These are phyloP conservation scores for Ondatra zibethicus DNA, from an alignment of 2,113 vertebrate species.

Conservation along the genomic window DNA sequence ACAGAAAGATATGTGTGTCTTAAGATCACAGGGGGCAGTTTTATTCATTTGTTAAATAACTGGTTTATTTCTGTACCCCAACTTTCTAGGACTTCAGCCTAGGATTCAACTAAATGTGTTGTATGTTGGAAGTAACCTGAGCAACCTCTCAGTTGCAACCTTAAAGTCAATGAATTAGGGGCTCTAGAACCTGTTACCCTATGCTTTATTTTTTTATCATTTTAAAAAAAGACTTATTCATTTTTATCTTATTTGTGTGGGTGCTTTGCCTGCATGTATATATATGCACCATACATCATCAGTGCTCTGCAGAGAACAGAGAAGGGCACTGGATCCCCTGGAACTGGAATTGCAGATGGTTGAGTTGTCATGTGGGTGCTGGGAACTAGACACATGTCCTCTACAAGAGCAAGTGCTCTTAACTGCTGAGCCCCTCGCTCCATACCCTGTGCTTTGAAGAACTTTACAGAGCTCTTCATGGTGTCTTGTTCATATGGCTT, in stretches of 20 bases:
- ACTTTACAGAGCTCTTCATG: not conserved
- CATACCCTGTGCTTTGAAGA: not conserved
- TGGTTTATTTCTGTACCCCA: not conserved
- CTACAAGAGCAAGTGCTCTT: not conserved
- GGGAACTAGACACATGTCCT: not conserved
- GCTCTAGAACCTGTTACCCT: not conserved
- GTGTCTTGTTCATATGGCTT: not conserved
- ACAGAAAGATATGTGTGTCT: not conserved
- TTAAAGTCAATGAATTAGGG: not conserved
- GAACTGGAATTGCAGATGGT: too few relatives aligned
- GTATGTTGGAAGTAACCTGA: slow-evolving; percentile 20
- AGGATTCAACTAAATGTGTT: not conserved
- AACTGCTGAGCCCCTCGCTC: not conserved
- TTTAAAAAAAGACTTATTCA: not conserved
- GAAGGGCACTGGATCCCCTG: not conserved
- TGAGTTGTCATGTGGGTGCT: not conserved
- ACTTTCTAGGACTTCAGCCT: not conserved
- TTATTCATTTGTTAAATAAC: not conserved
- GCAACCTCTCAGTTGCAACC: not conserved
- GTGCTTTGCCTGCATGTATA: not conserved
- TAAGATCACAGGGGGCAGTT: not conserved
- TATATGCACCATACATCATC: not conserved
- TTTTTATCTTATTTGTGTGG: not conserved
- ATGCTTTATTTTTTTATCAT: not conserved
- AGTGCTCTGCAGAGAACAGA: not conserved